phyloP scores from a whole-genome alignment of 1,140 invertebrate genomes.

The Nebria ingens region DNA sequence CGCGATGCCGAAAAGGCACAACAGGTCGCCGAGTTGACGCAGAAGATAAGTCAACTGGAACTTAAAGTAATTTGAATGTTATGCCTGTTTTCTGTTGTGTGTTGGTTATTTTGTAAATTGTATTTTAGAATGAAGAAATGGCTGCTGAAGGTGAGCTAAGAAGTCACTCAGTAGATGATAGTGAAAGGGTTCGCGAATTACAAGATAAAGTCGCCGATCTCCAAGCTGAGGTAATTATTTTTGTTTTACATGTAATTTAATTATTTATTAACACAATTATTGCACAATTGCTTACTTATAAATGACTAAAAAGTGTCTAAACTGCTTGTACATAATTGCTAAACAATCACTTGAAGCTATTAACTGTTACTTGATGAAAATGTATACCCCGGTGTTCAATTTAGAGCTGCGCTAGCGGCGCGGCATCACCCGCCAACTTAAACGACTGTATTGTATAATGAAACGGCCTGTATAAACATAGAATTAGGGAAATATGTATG shows the following conservation, averaged over 20 bases:
- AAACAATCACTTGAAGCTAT: no score
- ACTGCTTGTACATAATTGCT: constrained; percentile 15
- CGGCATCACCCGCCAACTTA: no score
- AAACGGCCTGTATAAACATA: no score
- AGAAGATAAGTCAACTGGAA: constrained; percentile 89
- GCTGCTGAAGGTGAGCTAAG: constrained; percentile 77
- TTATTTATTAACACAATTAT: constrained; percentile 12
- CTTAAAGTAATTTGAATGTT: constrained; percentile 60
- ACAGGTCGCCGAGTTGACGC: constrained; percentile 85
- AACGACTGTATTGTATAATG: no score
- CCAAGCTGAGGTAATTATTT: constrained; percentile 69
- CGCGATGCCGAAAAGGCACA: constrained; percentile 91
- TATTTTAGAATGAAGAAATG: constrained; percentile 79
- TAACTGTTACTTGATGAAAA: no score
- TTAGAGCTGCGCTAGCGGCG: no score
- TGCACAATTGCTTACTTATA: constrained; percentile 13
- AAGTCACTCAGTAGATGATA: constrained; percentile 62
- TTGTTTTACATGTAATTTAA: constrained; percentile 3
- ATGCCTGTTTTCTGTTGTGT: no score
- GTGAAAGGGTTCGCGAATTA: constrained; percentile 73
- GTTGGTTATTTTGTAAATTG: constrained; percentile 11
- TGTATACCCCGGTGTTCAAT: no score
- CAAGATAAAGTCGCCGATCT: constrained; percentile 85
- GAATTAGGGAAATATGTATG: no score
- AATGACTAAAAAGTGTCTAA: constrained; percentile 15